Base-by-base conservation (phyloP, 2,113 vertebrate genomes). In the Noturus placidus region DNA sequence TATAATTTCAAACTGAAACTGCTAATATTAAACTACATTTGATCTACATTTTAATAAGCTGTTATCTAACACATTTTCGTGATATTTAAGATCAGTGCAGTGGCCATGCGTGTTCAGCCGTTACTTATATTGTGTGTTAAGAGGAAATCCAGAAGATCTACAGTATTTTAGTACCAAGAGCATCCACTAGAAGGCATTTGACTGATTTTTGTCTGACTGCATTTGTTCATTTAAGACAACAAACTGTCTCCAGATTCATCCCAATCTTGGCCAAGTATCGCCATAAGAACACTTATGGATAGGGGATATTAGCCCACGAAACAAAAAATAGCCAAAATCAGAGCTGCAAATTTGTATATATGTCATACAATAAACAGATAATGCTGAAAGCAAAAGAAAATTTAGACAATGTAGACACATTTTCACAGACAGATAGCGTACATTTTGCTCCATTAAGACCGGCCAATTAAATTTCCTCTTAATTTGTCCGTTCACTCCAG, bases 391-490 rank as follows among this genome's bases (percentile, higher is more conserved):
- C 22, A 14, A 27, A 50, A 76, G 9, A 42, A 25, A 38, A 74
- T 38, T 70, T 35, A 19, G 17, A 35, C 6, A 38, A 72, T 6
- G 6, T 46, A 46, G 67, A 63, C 56, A 59, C 74, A 61, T 59
- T 67, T 86, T 30, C 57, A 65, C 15, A 79, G 72, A 86, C n/a
- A 65, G 74, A 86, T 65, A 50, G 61, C 15, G 38, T 85, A 74
- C 56, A 86, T 81, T 86, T 77, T 46, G 5, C 76, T 87, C 89
- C 87, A 90, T 92, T 91, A 92, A 80, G 61, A 91, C 61, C 88
- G 89, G 86, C 88, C 81, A 87, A 88, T 88, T 90, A 89, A 91
- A 92, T 91, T 90, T 91, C 85, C 90, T 89, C 86, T 92, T 92
- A 82, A 93, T 93, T 92, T 90, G 91, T 92, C 84, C 86, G 84